Base-by-base conservation (phyloP, 2,888 invertebrate species). In the Chironomus tentans region DNA sequence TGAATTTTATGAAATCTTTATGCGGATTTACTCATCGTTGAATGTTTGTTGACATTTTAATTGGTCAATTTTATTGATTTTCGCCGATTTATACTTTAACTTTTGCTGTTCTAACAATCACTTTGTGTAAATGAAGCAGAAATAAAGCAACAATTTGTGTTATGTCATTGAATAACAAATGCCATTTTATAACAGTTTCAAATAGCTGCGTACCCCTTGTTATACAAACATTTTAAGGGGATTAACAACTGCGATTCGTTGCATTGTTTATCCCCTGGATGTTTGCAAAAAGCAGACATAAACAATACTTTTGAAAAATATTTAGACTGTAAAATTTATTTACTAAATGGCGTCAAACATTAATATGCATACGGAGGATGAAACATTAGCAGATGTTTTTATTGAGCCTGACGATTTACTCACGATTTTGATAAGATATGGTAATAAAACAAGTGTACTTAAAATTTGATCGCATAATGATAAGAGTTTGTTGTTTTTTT, bases 331-430 rank as follows among this genome's bases (percentile, higher is more conserved):
- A 24, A 65, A 24, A 22, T 12, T 7, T 24, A 65, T 24, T 65
- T 24, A 12, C 3, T 38, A 22, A 22, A 65, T 65, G 65, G 21
- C 65, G 6, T 56, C 56, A 15, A 56, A 56, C 18, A 21, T 65
- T 21, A 65, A 65, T 65, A 13, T 65, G 65, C 18, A 65, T 24
- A 13, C 21, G 2, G 65, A 21, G 12, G 74, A 74, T n/a, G 68
- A 65, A 6, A 74, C 74, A 6, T 15, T 74, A 15, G 22, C 74
- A 12, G 74, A 74, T 24, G 68, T 74, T 15, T 62, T 74, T 5
- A 65, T 74, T 22, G 74, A 74, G n/a, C 74, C 74, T 6, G 74
- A 74, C 48, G 68, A 74, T 68, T 15, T 74, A 15, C 68, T 74
- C 13, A 74, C 74, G 3, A 74, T 61, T 38, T 15, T 74, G 7